phyloP scores from a whole-genome alignment of 1,140 invertebrate genomes.

The Thereuonema tuberculata region DNA sequence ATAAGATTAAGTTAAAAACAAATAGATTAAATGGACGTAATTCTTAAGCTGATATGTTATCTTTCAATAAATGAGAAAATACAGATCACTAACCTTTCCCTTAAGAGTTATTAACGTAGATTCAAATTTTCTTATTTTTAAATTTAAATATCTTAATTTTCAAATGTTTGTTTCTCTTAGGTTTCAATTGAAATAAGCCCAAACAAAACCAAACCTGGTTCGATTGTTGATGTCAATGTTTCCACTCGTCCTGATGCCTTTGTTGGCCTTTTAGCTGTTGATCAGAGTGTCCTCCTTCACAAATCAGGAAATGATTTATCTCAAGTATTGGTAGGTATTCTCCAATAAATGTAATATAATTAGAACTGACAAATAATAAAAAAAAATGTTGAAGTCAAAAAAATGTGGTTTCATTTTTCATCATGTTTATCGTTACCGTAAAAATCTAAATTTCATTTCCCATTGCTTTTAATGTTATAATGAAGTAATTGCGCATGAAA shows the following conservation, averaged over 20 bases:
- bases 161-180: conserved; percentile 24
- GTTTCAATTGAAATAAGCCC: conserved; percentile 41
- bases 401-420: conserved; percentile 12
- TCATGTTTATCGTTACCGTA: too few relatives aligned
- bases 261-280: conserved; percentile 72
- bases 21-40: too few relatives aligned
- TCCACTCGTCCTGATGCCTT: conserved; percentile 69
- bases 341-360: not conserved
- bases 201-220: conserved; percentile 49
- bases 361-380: conserved; percentile 1
- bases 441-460: too few relatives aligned
- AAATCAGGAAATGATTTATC: conserved; percentile 48
- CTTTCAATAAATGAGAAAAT: too few relatives aligned
- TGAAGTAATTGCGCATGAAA: too few relatives aligned
- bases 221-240: conserved; percentile 54
- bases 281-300: conserved; percentile 66
- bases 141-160: not conserved
- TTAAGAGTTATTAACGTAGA: not conserved
- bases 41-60: too few relatives aligned
- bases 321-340: conserved; percentile 15
- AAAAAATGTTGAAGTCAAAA: conserved; percentile 9
- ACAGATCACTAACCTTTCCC: not conserved
- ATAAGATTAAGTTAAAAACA: too few relatives aligned
- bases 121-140: not conserved
- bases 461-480: too few relatives aligned